A percentile compares a stretch with the other conserved stretches of the same genome.
phyloP scores from a whole-genome alignment of 30 jellyfish, hydroid and myxozoan species.

The Turritopsis rubra region DNA sequence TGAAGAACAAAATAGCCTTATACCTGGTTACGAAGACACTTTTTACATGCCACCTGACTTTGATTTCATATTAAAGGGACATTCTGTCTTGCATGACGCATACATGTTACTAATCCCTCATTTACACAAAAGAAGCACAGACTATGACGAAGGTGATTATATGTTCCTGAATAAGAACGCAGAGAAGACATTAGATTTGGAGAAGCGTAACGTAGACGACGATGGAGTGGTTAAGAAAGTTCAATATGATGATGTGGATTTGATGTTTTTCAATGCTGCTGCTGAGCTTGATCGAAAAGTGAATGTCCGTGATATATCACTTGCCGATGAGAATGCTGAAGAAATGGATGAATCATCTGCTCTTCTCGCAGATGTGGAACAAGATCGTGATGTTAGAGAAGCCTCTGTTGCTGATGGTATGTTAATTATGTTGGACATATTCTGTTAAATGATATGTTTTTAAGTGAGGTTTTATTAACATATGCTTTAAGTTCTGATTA shows the following conservation, averaged over 20 bases:
- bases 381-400: slow-evolving; percentile 4
- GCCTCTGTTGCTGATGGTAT: slow-evolving; percentile 54
- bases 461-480: too few species aligned
- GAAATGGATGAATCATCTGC: slow-evolving; percentile 8
- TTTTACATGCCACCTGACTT: slow-evolving; percentile 14
- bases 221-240: neutral
- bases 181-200: neutral
- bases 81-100: neutral
- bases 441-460: too few species aligned
- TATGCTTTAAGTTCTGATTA: too few species aligned
- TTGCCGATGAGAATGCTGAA: slow-evolving; percentile 21
- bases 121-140: neutral
- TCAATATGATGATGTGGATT: slow-evolving; percentile 14
- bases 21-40: slow-evolving; percentile 34
- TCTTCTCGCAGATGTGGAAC: slow-evolving; percentile 4
- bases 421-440: slow-evolving; percentile 35
- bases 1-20: neutral
- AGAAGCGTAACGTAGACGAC: slow-evolving; percentile 8
- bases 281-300: slow-evolving; percentile 4
- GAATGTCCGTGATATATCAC: slow-evolving; percentile 2
- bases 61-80: slow-evolving; percentile 13
- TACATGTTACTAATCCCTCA: neutral
- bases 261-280: slow-evolving; percentile 10
- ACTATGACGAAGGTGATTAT: slow-evolving; percentile 2
- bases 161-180: slow-evolving; percentile 7